Conservation (phyloP, 2,797 vertebrate species). For the Ptychobarbus kaznakovi region DNA sequence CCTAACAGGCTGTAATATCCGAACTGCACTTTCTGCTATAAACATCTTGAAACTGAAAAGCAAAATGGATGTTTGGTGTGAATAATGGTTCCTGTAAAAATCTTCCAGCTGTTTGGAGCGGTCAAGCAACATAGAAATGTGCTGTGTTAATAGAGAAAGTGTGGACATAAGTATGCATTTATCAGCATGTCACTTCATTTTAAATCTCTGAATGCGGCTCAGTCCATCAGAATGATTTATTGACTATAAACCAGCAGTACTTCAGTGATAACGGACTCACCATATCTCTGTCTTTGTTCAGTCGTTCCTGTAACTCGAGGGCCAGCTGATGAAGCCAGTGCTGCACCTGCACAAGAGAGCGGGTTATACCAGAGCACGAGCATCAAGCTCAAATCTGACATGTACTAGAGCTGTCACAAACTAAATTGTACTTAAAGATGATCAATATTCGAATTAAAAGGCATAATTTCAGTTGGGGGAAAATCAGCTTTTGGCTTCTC, state of each 20-base stretch:
- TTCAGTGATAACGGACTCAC: slow-evolving; percentile 72
- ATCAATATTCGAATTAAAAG: too few species aligned
- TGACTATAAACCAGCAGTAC: neutral
- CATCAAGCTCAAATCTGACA: too few species aligned
- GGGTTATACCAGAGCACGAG: neutral
- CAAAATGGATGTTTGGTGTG: too few species aligned
- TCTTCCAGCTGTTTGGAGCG: neutral
- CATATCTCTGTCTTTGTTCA: slow-evolving; percentile 88
- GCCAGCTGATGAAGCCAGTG: slow-evolving; percentile 94
- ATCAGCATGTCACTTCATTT: neutral
- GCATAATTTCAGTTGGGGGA: too few species aligned
- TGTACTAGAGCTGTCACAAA: too few species aligned
- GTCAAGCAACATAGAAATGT: neutral
- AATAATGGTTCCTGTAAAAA: neutral
- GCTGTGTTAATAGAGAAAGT: neutral
- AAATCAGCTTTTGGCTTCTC: too few species aligned
- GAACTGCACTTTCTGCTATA: neutral
- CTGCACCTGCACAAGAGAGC: slow-evolving; percentile 80
- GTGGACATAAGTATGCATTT: neutral
- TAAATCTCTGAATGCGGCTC: neutral
- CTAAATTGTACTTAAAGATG: too few species aligned
- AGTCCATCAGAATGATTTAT: neutral
- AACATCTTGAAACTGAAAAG: neutral
- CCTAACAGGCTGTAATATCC: neutral
- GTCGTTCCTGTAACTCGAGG: slow-evolving; percentile 92